Evolutionary conservation across 2,797 vertebrate species (phyloP).

Genomic region (Remorina albescens): DNA sequence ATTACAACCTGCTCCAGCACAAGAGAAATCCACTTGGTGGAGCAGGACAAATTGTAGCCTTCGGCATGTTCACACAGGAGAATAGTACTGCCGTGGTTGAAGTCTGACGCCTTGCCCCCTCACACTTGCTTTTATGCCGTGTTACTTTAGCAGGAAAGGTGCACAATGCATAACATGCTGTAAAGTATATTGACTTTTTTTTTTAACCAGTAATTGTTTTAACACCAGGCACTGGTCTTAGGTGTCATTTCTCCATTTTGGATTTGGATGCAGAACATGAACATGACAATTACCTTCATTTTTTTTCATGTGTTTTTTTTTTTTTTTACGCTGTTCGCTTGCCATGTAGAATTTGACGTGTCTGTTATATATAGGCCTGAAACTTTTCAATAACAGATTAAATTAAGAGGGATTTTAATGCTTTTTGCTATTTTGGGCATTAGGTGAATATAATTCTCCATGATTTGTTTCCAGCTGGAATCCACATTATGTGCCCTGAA

Average conservation of each 20-base stretch:
- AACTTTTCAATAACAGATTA: slow-evolving; percentile 28
- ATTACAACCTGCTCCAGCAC: slow-evolving; percentile 73
- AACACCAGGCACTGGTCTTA: neutral
- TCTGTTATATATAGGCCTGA: slow-evolving; percentile 1
- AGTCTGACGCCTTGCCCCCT: slow-evolving; percentile 65
- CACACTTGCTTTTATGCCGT: slow-evolving; percentile 21
- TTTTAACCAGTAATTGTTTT: neutral
- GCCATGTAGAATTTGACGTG: too few species aligned
- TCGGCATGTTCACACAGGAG: slow-evolving; percentile 73
- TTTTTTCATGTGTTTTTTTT: too few species aligned
- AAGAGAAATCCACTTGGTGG: slow-evolving; percentile 68
- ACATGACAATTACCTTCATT: neutral
- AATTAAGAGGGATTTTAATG: slow-evolving; percentile 19
- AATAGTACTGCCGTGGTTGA: slow-evolving; percentile 50
- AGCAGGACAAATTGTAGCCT: slow-evolving; percentile 73
- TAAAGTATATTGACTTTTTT: neutral
- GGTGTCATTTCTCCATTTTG: neutral
- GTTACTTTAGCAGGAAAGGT: slow-evolving; percentile 58
- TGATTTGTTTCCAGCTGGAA: slow-evolving; percentile 20
- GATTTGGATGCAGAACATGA: neutral
- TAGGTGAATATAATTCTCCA: slow-evolving; percentile 6
- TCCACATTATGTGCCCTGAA: slow-evolving; percentile 24
- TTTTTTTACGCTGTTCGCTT: too few species aligned
- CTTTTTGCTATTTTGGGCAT: slow-evolving; percentile 15
- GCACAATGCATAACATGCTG: slow-evolving; percentile 34